These are phyloP conservation scores for Myotis yumanensis DNA, from an alignment of 2,113 vertebrate species.

Conservation along the genomic window DNA sequence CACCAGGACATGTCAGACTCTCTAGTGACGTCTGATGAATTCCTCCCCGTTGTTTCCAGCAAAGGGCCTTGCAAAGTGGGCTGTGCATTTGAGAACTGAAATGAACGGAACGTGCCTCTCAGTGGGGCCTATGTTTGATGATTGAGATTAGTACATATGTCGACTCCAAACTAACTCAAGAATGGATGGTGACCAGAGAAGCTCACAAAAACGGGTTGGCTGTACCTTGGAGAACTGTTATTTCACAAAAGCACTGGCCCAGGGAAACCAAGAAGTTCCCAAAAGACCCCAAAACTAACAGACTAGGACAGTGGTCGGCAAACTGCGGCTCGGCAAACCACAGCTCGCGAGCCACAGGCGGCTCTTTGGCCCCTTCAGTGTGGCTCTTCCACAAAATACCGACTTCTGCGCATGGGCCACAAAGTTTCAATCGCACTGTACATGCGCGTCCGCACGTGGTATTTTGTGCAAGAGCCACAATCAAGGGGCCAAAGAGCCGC, in stretches of 20 bases:
- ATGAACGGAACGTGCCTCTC: slow-evolving; percentile 54
- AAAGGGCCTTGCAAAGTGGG: slow-evolving; percentile 65
- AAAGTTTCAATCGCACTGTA: too few relatives aligned
- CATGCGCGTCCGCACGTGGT: too few relatives aligned
- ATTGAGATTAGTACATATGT: slow-evolving; percentile 56
- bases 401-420: too few relatives aligned
- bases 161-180: slow-evolving; percentile 56
- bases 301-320: not conserved
- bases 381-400: too few relatives aligned
- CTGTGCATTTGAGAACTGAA: slow-evolving; percentile 61
- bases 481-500: too few relatives aligned
- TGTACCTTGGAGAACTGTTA: slow-evolving; percentile 21
- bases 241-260: slow-evolving; percentile 24
- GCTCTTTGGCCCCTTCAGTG: too few relatives aligned
- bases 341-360: too few relatives aligned
- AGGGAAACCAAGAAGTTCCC: slow-evolving; percentile 59
- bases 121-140: slow-evolving; percentile 62
- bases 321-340: too few relatives aligned
- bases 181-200: slow-evolving; percentile 59
- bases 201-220: slow-evolving; percentile 61
- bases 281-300: slow-evolving; percentile 53
- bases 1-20: slow-evolving; percentile 40
- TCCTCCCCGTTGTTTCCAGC: slow-evolving; percentile 65
- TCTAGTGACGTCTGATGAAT: slow-evolving; percentile 57
- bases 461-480: too few relatives aligned